Conservation (phyloP, 1,140 invertebrate genomes). For the Laupala kohalensis region DNA sequence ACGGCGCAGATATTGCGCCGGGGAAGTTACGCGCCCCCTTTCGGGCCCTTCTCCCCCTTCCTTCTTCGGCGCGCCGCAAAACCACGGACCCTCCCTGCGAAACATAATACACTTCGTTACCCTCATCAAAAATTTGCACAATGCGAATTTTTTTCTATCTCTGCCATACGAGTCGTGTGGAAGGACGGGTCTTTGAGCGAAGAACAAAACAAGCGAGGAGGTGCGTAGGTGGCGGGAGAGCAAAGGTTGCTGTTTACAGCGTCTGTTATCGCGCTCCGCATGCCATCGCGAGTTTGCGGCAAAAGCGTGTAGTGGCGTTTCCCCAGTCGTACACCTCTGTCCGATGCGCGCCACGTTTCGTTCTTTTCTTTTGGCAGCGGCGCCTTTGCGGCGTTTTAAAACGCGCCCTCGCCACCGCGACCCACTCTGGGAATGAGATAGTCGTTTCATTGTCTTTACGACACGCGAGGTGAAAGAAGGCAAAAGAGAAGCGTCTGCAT, state of each 20-base stretch:
- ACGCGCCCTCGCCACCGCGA: not conserved
- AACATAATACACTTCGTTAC: slow-evolving; percentile 15
- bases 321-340: too few species aligned
- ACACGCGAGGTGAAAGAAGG: too few species aligned
- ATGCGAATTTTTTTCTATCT: slow-evolving; percentile 6
- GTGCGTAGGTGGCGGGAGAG: not conserved
- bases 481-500: too few species aligned
- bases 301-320: too few species aligned
- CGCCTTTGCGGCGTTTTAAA: not conserved
- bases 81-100: not conserved
- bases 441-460: too few species aligned
- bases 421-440: too few species aligned
- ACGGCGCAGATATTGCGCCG: not conserved
- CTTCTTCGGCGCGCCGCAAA: not conserved
- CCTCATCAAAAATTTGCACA: slow-evolving; percentile 14
- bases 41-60: not conserved
- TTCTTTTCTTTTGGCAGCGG: too few species aligned
- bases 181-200: not conserved
- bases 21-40: not conserved
- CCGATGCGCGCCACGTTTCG: not conserved
- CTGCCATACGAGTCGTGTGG: not conserved
- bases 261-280: not conserved
- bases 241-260: not conserved
- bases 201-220: not conserved
- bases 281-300: too few species aligned